A percentile compares a stretch with the other conserved stretches of the same genome.
Evolutionary conservation across 2,888 invertebrate species (phyloP).

Genomic region (Trachelus iudaicus): DNA sequence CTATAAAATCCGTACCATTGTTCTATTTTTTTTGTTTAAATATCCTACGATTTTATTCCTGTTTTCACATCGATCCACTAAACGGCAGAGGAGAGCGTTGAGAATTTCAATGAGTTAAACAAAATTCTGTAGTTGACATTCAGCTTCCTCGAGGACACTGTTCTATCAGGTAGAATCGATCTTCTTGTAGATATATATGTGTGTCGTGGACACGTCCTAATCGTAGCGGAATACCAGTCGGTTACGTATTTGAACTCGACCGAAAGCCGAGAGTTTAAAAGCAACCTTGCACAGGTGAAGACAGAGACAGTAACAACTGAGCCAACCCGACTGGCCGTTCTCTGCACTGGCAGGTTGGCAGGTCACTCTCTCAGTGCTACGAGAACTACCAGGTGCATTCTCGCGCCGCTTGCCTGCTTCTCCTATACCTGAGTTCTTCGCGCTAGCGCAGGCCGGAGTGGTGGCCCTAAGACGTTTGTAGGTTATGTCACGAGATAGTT

Average conservation of each 20-base stretch:
- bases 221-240: slow-evolving; percentile 12
- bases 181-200: background rate
- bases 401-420: slow-evolving; percentile 51
- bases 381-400: slow-evolving; percentile 51
- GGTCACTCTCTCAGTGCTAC: slow-evolving; percentile 53
- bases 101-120: background rate
- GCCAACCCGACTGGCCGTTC: slow-evolving; percentile 35
- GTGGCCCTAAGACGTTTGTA: slow-evolving; percentile 21
- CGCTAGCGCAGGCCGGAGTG: slow-evolving; percentile 15
- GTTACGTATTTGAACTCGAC: slow-evolving; percentile 29
- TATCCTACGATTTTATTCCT: background rate
- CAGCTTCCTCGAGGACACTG: background rate
- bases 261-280: slow-evolving; percentile 10
- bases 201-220: background rate
- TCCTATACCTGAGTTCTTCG: slow-evolving; percentile 6
- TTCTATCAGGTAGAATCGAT: background rate
- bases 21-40: background rate
- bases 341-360: slow-evolving; percentile 40
- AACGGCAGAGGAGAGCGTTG: background rate
- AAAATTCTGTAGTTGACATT: background rate
- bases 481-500: slow-evolving; percentile 46
- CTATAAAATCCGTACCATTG: too few relatives aligned
- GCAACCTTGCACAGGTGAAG: slow-evolving; percentile 2
- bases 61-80: background rate
- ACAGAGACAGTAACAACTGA: background rate